phyloP scores from a whole-genome alignment of 2,888 invertebrate genomes.

The Pachydiplax longipennis region DNA sequence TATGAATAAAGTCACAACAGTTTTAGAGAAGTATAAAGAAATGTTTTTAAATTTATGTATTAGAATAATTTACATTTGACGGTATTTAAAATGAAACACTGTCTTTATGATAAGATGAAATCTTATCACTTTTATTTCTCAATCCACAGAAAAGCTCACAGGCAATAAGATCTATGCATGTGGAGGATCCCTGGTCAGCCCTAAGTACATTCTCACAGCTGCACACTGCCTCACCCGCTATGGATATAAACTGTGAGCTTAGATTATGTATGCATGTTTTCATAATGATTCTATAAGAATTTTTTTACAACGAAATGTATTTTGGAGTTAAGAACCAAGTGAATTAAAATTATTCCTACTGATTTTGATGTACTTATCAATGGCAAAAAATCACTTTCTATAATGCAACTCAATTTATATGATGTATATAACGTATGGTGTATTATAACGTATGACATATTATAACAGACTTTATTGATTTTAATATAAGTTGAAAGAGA shows the following conservation, averaged over 20 bases:
- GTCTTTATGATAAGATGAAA: background rate
- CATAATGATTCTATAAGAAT: background rate
- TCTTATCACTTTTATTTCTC: background rate
- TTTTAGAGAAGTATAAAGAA: background rate
- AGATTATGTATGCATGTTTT: background rate
- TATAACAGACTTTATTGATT: too few relatives aligned
- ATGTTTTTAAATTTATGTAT: background rate
- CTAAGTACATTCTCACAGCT: background rate
- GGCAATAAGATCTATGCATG: background rate
- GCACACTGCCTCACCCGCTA: background rate
- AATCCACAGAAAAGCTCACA: background rate
- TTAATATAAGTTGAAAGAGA: too few relatives aligned
- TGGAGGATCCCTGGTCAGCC: background rate
- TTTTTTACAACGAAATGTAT: background rate
- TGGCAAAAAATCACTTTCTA: too few relatives aligned
- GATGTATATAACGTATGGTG: too few relatives aligned
- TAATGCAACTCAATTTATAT: too few relatives aligned
- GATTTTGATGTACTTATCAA: too few relatives aligned
- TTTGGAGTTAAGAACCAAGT: too few relatives aligned
- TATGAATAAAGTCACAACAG: too few relatives aligned
- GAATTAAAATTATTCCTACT: too few relatives aligned
- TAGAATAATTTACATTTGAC: background rate
- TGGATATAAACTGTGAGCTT: background rate
- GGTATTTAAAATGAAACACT: background rate
- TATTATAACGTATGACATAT: too few relatives aligned